Conservation (phyloP, 2,888 invertebrate species). For the Acrobasis consociella region DNA sequence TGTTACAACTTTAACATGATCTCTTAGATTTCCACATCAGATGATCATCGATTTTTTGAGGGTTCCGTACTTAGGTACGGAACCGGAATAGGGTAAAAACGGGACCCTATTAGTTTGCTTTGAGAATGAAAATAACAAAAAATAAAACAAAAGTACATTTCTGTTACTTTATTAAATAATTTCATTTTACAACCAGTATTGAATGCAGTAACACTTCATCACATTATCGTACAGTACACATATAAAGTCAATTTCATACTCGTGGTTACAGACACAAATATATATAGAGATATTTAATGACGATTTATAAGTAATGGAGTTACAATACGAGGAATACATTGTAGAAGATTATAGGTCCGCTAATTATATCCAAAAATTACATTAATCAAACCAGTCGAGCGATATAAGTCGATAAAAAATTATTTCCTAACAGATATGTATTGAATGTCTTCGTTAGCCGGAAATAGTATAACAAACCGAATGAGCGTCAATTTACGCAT, state of each 20-base stretch:
- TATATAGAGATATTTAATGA: slow-evolving; percentile 57
- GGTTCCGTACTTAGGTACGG: no score
- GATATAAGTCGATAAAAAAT: slow-evolving; percentile 52
- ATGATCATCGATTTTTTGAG: no score
- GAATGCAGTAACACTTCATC: slow-evolving; percentile 77
- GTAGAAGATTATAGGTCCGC: slow-evolving; percentile 48
- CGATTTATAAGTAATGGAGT: slow-evolving; percentile 56
- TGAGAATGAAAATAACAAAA: no score
- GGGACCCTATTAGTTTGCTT: no score
- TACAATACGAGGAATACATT: slow-evolving; percentile 57
- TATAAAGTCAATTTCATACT: slow-evolving; percentile 59
- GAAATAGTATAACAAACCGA: no score
- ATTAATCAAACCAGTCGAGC: slow-evolving; percentile 57
- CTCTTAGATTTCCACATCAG: no score
- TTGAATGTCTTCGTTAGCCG: slow-evolving; percentile 46
- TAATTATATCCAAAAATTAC: slow-evolving; percentile 45
- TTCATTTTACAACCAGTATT: slow-evolving; percentile 80
- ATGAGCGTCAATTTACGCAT: no score
- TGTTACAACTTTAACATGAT: no score
- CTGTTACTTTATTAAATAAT: slow-evolving; percentile 80
- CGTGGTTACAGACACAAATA: slow-evolving; percentile 70
- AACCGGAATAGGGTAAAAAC: no score
- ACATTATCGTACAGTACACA: slow-evolving; percentile 70
- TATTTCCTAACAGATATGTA: slow-evolving; percentile 75
- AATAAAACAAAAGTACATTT: slow-evolving; percentile 38